Evolutionary conservation across 1,140 invertebrate genomes (phyloP).

Genomic region (Tyrophagus putrescentiae): DNA sequence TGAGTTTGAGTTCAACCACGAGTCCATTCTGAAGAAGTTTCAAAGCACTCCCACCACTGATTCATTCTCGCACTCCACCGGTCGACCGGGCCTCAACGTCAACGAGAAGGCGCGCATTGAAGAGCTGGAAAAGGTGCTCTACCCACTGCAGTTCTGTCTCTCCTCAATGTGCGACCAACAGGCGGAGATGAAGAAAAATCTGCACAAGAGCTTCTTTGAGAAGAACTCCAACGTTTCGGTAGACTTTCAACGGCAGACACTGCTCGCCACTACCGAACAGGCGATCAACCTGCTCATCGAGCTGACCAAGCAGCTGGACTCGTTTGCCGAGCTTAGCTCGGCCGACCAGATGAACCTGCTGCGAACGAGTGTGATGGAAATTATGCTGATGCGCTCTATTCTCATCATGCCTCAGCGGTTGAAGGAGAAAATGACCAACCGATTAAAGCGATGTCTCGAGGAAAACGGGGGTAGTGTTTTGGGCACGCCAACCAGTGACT

Average conservation of each 20-base stretch:
- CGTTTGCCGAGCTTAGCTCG: not conserved
- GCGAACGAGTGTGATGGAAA: not conserved
- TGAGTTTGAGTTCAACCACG: constrained; percentile 9
- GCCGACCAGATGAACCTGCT: constrained; percentile 5
- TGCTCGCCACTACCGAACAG: not conserved
- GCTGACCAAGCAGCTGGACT: constrained; percentile 1
- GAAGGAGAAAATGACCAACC: not conserved
- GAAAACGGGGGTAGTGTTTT: not conserved
- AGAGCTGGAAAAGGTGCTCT: constrained; percentile 3
- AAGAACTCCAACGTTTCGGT: not conserved
- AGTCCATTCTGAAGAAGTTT: not conserved
- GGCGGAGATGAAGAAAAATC: not conserved
- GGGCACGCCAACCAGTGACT: too few relatives aligned
- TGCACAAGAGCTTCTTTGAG: not conserved
- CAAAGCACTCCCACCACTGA: not conserved
- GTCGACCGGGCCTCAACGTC: not conserved
- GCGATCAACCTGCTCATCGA: not conserved
- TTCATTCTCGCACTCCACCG: not conserved
- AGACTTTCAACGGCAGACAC: not conserved
- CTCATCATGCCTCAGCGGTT: not conserved
- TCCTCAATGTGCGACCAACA: constrained; percentile 4
- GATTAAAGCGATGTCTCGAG: not conserved
- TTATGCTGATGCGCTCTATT: constrained; percentile 1
- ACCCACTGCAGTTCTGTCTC: not conserved
- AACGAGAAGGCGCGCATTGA: not conserved